A percentile compares a stretch with the other conserved stretches of the same genome.
phyloP scores from a whole-genome alignment of 2,888 invertebrate genomes.

The Drosophila neotestacea region DNA sequence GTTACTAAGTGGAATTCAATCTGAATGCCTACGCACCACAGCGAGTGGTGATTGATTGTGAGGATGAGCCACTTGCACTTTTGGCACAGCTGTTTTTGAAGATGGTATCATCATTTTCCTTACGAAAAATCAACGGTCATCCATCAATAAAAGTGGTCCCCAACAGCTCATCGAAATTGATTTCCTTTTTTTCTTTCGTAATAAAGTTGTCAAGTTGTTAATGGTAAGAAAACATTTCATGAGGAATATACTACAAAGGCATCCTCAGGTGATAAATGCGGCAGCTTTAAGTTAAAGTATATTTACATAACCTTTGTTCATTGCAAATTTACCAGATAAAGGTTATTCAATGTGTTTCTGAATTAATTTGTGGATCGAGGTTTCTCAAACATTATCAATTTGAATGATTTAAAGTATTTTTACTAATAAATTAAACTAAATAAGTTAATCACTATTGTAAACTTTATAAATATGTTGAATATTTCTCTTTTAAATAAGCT shows the following conservation, averaged over 20 bases:
- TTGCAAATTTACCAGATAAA: slow-evolving; percentile 1
- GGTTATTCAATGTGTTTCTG: background rate
- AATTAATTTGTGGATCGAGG: background rate
- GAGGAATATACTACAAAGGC: background rate
- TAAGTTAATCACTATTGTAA: no score
- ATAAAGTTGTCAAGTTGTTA: slow-evolving; percentile 32
- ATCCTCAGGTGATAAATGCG: slow-evolving; percentile 24
- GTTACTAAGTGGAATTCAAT: slow-evolving; percentile 18
- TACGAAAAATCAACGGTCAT: slow-evolving; percentile 31
- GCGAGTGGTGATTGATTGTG: slow-evolving; percentile 44
- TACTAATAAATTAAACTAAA: no score
- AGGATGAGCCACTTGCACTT: slow-evolving; percentile 16
- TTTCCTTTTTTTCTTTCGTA: slow-evolving; percentile 20
- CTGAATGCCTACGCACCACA: slow-evolving; percentile 24
- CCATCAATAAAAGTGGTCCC: slow-evolving; percentile 40
- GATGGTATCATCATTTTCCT: slow-evolving; percentile 11
- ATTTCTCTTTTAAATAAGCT: no score
- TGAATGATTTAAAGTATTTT: no score
- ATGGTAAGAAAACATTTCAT: slow-evolving; percentile 1
- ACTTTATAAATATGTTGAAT: no score
- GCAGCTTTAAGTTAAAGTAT: slow-evolving; percentile 27
- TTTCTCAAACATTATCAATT: no score
- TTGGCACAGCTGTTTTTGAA: slow-evolving; percentile 12
- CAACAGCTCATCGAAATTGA: slow-evolving; percentile 22
- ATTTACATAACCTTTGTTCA: slow-evolving; percentile 26